Evolutionary conservation across 2,888 invertebrate genomes (phyloP), one percentile per base, ranked within the genome.

Genomic region (Geotrupes spiniger): DNA sequence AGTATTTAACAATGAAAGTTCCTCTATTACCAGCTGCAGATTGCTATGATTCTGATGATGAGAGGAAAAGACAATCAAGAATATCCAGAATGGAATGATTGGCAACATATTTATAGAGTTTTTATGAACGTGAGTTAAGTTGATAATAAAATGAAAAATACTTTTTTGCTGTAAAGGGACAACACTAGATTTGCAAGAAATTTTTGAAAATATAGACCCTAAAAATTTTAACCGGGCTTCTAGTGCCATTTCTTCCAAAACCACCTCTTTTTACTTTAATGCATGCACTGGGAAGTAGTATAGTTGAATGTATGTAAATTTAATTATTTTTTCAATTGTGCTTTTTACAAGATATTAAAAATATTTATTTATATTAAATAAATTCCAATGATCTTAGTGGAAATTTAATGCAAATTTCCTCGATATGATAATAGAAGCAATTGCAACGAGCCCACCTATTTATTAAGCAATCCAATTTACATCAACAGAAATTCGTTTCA

Each of bases 181-280:
- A 67, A 78, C 80, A 2, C 83, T 84, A 1, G 83, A 88, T 76
- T 74, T 89, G 51, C 72, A 76, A 46, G 78, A 78, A 52, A 78
- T 89, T 38, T 89, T 89, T 75, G 81, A 83, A 27, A 72, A 74
- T 51, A 84, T 87, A 54, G 84, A 84, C 68, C 78, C 81, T 39
- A 75, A 74, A 37, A 75, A 78, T 29, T 74, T 87, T 60, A 82
- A 83, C 68, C 77, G 88, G 33, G 86, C 85, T 28, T 88, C 87
- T 0, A 86, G 86, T 61, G 87, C 85, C 31, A 77, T 84, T 43
- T 89, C n/a, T 88, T 88, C 78, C 82, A 56, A 83, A 84, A 6
- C 85, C 87, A 36, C 86, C 86, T 1, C 71, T 81, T 33, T 82
- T 79, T 64, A 79, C 81, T 4, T 21, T 21, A 21, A 21, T 21